Base-by-base conservation (phyloP, 2,888 invertebrate genomes). In the Papilio demoleus region DNA sequence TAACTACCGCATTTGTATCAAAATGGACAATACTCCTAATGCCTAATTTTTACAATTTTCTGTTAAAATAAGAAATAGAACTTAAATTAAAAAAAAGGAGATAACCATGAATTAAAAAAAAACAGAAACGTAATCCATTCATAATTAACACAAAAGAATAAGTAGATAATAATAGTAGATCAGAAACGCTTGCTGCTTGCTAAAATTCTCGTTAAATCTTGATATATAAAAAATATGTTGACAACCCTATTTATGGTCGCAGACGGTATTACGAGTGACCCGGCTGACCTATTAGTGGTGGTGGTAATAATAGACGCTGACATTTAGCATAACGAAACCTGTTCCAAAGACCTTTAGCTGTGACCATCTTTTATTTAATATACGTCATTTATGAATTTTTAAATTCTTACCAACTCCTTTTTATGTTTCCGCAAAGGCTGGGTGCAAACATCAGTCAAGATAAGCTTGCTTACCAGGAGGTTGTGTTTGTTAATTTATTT, bases 291-390 rank as follows among this genome's bases (percentile, higher is more conserved):
- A 72, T 71, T 70, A 31, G 53, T 62, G 72, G 74, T 74, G 76
- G 71, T 72, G 79, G 79, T 89, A 90, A 90, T 90, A 89, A 89
- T 90, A 90, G 83, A 75, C 70, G 86, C 85, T 90, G 88, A 87
- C 88, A 92, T 90, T 91, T 89, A 85, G 74, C 78, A 71, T 70
- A 74, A 76, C 70, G 70, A 81, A 90, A 90, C 91, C 85, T 81
- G 90, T 90, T 90, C 81, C 73, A 76, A 80, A 80, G 82, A 81
- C 77, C 77, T 77, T 74, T 76, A 71, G 74, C 71, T 75, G 71
- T 68, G 70, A 67, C 72, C 74, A 71, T 80, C 77, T 79, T 79
- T 72, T 71, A 68, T 75, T 64, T 36, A 68, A 47, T 70, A 80
- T 78, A 75, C 74, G 71, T 74, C 71, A 73, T 72, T 72, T 67